These are phyloP conservation scores for Oscheius sp. DNA, from an alignment of 2,888 invertebrate genomes.

Conservation along the genomic window DNA sequence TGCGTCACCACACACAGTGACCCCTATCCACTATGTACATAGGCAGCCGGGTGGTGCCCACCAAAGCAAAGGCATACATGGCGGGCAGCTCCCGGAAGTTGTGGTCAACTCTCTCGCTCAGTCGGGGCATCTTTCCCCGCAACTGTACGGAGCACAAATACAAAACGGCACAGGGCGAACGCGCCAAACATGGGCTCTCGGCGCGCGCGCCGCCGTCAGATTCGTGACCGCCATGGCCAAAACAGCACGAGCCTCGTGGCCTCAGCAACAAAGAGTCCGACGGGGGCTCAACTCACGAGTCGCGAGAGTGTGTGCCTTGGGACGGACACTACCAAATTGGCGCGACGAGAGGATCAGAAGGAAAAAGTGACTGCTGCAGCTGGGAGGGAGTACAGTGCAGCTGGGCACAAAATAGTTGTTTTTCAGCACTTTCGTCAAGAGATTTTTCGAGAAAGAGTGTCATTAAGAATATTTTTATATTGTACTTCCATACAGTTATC, in stretches of 20 bases:
- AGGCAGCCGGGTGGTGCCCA: constrained; percentile 29
- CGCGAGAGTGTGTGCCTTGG: too few species aligned
- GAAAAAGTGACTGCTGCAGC: too few species aligned
- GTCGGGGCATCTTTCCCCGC: constrained; percentile 9
- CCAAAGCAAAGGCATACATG: constrained; percentile 26
- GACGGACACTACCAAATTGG: too few species aligned
- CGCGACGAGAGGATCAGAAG: too few species aligned
- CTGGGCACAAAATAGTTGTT: too few species aligned
- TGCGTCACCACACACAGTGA: constrained; percentile 27
- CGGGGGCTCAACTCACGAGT: background rate
- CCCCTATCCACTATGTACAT: constrained; percentile 28
- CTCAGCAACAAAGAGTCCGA: constrained; percentile 19
- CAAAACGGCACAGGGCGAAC: constrained; percentile 9
- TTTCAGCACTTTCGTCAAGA: too few species aligned
- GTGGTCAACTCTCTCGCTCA: background rate
- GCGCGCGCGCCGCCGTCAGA: background rate
- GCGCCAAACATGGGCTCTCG: constrained; percentile 26
- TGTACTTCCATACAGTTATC: too few species aligned
- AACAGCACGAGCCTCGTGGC: constrained; percentile 19
- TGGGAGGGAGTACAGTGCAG: too few species aligned
- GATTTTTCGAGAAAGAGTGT: too few species aligned
- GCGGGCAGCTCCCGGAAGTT: constrained; percentile 34
- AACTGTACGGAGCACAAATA: constrained; percentile 39
- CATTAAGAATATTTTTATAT: too few species aligned
- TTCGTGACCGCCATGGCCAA: constrained; percentile 33